phyloP scores from a whole-genome alignment of 2,797 vertebrate species.

The Buceros bicornis region DNA sequence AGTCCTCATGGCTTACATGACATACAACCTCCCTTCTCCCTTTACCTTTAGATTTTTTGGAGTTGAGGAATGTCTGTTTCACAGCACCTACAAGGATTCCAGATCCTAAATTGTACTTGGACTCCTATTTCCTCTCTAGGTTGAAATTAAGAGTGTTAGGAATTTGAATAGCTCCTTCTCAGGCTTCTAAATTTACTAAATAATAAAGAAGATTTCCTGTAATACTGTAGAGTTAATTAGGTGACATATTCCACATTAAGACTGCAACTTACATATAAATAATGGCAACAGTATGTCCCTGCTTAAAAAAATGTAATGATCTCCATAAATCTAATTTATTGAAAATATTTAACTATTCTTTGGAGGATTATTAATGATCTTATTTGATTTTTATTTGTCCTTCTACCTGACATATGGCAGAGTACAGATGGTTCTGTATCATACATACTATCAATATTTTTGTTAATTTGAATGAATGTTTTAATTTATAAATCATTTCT shows the following conservation, averaged over 20 bases:
- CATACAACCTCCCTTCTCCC: not conserved
- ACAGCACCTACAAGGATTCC: not conserved
- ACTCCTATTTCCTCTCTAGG: not conserved
- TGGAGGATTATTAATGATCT: slow-evolving; percentile 66
- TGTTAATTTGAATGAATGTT: slow-evolving; percentile 41
- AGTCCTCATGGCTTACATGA: not conserved
- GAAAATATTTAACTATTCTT: slow-evolving; percentile 43
- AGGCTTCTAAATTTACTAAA: not conserved
- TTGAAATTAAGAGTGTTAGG: not conserved
- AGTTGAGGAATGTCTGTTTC: not conserved
- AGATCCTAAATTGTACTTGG: not conserved
- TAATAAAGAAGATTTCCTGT: not conserved
- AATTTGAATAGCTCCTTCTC: not conserved
- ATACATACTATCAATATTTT: not conserved
- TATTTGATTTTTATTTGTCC: slow-evolving; percentile 39
- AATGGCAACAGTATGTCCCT: slow-evolving; percentile 45
- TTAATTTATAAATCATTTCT: slow-evolving; percentile 39
- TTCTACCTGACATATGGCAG: slow-evolving; percentile 53
- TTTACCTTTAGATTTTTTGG: not conserved
- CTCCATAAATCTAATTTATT: slow-evolving; percentile 31
- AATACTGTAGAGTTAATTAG: slow-evolving; percentile 10
- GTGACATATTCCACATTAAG: slow-evolving; percentile 17
- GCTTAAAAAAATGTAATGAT: slow-evolving; percentile 52
- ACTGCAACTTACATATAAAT: slow-evolving; percentile 49
- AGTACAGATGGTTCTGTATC: slow-evolving; percentile 34